Conservation (phyloP, 2,113 vertebrate genomes). For the Morone saxatilis region DNA sequence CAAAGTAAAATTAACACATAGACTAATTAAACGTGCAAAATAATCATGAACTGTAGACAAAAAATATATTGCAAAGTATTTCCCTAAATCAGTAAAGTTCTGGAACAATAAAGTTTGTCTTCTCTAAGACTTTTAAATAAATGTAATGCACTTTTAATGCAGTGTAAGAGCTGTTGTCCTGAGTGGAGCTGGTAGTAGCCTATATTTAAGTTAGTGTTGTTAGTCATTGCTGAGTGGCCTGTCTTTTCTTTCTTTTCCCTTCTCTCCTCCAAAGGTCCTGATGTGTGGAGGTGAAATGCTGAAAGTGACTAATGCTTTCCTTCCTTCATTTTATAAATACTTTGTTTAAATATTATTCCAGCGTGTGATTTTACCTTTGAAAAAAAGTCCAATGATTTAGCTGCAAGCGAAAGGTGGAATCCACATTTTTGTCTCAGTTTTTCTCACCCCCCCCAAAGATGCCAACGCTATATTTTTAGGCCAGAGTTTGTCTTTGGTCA, state of each 20-base stretch:
- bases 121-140: background rate
- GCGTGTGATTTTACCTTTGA: conserved; percentile 54
- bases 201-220: background rate
- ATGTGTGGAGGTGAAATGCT: conserved; percentile 32
- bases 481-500: conserved; percentile 65
- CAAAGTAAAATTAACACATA: too few relatives aligned
- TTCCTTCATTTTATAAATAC: conserved; percentile 72
- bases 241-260: background rate
- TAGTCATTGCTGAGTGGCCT: background rate
- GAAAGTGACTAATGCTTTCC: conserved; percentile 45
- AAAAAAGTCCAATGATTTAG: conserved; percentile 38
- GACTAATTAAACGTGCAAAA: too few relatives aligned
- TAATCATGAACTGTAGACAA: background rate
- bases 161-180: background rate
- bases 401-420: conserved; percentile 30
- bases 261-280: conserved; percentile 42
- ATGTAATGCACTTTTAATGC: background rate
- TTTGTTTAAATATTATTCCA: conserved; percentile 76
- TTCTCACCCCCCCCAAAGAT: background rate
- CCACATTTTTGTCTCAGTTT: background rate
- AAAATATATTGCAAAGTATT: background rate
- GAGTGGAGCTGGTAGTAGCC: background rate
- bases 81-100: background rate
- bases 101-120: background rate
- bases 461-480: conserved; percentile 64